Base-by-base conservation (phyloP, 2,113 vertebrate genomes). In the Podiceps cristatus region DNA sequence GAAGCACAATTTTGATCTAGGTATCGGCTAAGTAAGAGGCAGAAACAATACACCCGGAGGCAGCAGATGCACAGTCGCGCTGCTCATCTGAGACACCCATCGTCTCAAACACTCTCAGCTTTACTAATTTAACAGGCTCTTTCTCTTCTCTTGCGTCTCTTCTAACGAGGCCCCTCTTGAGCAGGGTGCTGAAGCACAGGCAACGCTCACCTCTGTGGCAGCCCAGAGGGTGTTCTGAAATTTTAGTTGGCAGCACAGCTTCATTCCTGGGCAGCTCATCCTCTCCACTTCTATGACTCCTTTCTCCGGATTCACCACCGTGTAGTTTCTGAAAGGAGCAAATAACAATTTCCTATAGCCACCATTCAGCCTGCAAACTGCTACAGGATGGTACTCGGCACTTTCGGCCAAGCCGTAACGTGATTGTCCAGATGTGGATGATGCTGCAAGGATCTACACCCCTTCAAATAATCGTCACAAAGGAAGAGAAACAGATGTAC, bases 241-340 rank as follows among this genome's bases (percentile, higher is more conserved):
- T 97, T 99, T 99, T 83, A 99, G 96, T 37, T 99, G 99, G 86
- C 99, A 99, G 98, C 98, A 99, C 11, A 99, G 98, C 74, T 91
- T 98, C 96, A 98, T 98, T 27, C 99, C 99, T 0, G 99, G 98
- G 74, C 99, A 99, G 50, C 91, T 93, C 98, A 99, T 99, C 92
- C 98, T 98, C 97, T 99, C 98, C 81, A 99, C 99, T 86, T 99
- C 99, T 97, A 99, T 83, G 69, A 99, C 98, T 44, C 99, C 99
- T 60, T 99, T 99, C 96, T 99, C 98, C 3, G 99, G 98, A 85
- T 99, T 99, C 90, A 99, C 99, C 94, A 99, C 99, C 0, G 99
- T 99, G 98, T 99, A 99, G 97, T 99, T 99, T 97, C 99, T 99
- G 53, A 18, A 96, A 86, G 24, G 6, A 18, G 83, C 16, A 95